phyloP scores from a whole-genome alignment of 2,888 invertebrate genomes.

The Andricus curvator region DNA sequence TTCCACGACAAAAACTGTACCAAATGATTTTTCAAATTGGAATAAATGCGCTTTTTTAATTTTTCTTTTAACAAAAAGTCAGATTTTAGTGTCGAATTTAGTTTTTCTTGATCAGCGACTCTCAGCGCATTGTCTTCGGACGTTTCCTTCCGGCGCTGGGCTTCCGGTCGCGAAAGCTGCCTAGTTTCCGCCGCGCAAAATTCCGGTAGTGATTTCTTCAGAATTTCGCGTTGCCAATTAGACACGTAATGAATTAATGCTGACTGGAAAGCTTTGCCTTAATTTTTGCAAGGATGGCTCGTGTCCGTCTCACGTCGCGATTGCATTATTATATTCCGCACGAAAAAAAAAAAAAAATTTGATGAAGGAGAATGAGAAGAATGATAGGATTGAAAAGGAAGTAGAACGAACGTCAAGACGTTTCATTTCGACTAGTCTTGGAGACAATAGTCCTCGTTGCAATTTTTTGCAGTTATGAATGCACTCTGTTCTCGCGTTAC shows the following conservation, averaged over 20 bases:
- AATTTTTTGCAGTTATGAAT: neutral
- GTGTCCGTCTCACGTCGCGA: conserved; percentile 25
- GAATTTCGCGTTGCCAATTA: conserved; percentile 59
- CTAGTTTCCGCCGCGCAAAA: conserved; percentile 25
- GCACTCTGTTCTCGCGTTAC: conserved; percentile 7
- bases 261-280: conserved; percentile 49
- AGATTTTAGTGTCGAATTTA: conserved; percentile 49
- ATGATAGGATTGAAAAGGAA: too few relatives aligned
- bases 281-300: conserved; percentile 54
- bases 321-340: too few relatives aligned
- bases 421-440: conserved; percentile 2
- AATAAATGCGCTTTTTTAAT: too few relatives aligned
- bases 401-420: neutral
- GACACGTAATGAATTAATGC: conserved; percentile 57
- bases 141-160: conserved; percentile 29
- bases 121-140: conserved; percentile 21
- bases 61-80: conserved; percentile 45
- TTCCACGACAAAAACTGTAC: too few relatives aligned
- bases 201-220: conserved; percentile 42
- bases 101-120: conserved; percentile 17
- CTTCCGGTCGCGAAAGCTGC: conserved; percentile 39
- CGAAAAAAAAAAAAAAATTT: too few relatives aligned
- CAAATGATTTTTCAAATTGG: too few relatives aligned
- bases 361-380: too few relatives aligned
- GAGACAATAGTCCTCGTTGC: conserved; percentile 8